Evolutionary conservation across 2,888 invertebrate genomes (phyloP), one percentile per base, ranked within the genome.

Genomic region (Tribolium freemani): DNA sequence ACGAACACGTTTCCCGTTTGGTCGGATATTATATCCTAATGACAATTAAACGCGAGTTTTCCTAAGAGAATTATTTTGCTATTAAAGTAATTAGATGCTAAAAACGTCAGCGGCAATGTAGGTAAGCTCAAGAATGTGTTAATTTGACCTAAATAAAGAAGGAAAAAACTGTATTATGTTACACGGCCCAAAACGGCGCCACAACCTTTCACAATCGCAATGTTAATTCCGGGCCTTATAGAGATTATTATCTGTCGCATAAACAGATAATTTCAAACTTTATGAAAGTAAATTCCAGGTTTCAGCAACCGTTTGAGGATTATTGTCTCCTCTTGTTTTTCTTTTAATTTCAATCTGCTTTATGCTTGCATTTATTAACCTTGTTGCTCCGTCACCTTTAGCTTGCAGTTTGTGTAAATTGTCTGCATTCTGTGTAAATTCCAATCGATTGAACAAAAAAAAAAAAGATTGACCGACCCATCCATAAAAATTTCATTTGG

Each of bases 381-480:
- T 38, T 38, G 38, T n/a, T 50, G 20, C n/a, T 50, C 20, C n/a
- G 58, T 64, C 38, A 64, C 64, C 64, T 64, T 53, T 64, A 26
- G 5, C 64, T 64, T 64, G 53, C 53, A 53, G 53, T 64, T 53
- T 30, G 53, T 64, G 64, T 38, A 30, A 64, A 64, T 64, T 26
- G 50, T 20, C 11, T 11, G 9, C 44, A 48, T 64, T 64, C 64
- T n/a, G 53, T 20, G 48, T 31, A 48, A 63, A 46, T 44, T 48
- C 8, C n/a, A 60, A 60, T 38, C 56, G 16, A 50, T 16, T 13
- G 3, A 13, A 10, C 50, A 4, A 1, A 53, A 53, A 48, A 11
- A 48, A 5, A 6, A 1, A 1, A 13, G 11, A 26, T 54, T 54
- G 54, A 54, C 16, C 38, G 54, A 54, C 16, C 38, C 13, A 11